Conservation (phyloP, 64 coral and sea anemone genomes). For the Montipora efflorescens region DNA sequence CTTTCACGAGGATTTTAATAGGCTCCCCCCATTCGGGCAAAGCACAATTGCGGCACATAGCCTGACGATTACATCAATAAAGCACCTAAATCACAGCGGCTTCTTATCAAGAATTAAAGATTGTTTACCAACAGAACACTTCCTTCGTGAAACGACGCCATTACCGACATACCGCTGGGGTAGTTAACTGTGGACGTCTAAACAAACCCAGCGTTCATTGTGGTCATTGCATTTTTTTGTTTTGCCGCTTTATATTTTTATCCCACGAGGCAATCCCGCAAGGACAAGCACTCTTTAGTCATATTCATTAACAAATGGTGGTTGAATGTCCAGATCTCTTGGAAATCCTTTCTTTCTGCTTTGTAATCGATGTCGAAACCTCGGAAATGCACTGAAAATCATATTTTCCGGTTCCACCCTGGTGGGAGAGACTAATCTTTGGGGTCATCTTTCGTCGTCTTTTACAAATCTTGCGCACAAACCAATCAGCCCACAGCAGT, state of each 20-base stretch:
- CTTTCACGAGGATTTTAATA: conserved; percentile 75
- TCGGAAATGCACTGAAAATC: conserved; percentile 5
- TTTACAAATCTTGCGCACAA: neutral
- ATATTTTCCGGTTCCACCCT: conserved; percentile 25
- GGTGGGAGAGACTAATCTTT: neutral
- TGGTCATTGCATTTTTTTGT: neutral
- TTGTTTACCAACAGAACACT: neutral
- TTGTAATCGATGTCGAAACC: neutral
- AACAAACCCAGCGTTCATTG: neutral
- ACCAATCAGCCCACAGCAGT: neutral
- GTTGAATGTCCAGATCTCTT: no score
- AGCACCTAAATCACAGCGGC: neutral
- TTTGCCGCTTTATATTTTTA: neutral
- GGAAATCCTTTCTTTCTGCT: no score
- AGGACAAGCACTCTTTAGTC: neutral
- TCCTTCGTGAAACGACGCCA: conserved; percentile 14
- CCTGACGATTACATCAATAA: neutral
- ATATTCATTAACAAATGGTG: no score
- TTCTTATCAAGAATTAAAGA: neutral
- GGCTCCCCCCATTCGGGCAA: conserved; percentile 97
- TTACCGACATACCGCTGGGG: conserved; percentile 19
- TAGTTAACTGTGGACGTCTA: neutral
- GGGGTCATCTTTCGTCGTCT: neutral
- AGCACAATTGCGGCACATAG: conserved; percentile 96
- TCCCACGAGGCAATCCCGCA: neutral